Evolutionary conservation across 2,888 invertebrate genomes (phyloP).

Genomic region (Gryllus longicercus): DNA sequence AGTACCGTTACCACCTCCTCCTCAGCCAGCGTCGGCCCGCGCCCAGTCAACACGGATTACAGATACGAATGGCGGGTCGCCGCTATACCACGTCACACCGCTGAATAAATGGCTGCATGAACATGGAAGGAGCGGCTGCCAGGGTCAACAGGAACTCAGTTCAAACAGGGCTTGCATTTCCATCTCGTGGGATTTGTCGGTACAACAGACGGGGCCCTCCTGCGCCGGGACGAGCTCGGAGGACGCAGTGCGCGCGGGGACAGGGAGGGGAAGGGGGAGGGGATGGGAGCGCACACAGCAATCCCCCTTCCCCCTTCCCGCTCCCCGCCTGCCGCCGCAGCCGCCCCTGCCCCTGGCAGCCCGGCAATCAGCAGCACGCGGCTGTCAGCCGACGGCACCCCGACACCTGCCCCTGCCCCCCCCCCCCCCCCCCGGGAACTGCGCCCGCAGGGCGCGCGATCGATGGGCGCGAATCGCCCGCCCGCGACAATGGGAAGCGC

Average conservation of each 20-base stretch:
- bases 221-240: neutral
- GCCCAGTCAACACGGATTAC: slow-evolving; percentile 17
- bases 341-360: neutral
- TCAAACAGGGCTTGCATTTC: slow-evolving; percentile 17
- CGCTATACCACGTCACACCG: slow-evolving; percentile 17
- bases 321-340: neutral
- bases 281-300: too few relatives aligned
- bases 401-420: neutral
- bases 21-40: neutral
- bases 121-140: slow-evolving; percentile 1
- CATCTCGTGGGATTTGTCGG: slow-evolving; percentile 7
- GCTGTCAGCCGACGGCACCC: slow-evolving; percentile 1
- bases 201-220: slow-evolving; percentile 17
- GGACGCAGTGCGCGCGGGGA: too few relatives aligned
- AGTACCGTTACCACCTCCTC: too few relatives aligned
- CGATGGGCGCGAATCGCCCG: neutral
- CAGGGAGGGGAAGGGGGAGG: too few relatives aligned
- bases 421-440: neutral
- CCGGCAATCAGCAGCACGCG: neutral
- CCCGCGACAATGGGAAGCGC: neutral
- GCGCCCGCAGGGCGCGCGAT: neutral
- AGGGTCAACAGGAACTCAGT: slow-evolving; percentile 17
- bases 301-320: too few relatives aligned
- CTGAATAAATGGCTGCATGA: slow-evolving; percentile 17
- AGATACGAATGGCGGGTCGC: neutral